Evolutionary conservation across 2,797 vertebrate genomes (phyloP).

Genomic region (Coregonus sp.): DNA sequence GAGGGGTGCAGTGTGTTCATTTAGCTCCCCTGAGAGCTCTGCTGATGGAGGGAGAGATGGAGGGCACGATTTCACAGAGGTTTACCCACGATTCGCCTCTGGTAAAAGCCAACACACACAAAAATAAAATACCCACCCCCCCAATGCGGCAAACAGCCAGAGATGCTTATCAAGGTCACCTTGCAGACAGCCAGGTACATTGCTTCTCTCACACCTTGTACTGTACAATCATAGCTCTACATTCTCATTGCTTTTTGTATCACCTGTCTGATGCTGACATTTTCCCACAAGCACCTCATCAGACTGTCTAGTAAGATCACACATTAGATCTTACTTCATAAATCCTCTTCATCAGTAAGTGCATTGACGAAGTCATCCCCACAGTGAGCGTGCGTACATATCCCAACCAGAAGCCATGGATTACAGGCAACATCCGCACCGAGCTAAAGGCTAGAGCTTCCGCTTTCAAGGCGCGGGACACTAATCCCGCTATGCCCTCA

Average conservation of each 20-base stretch:
- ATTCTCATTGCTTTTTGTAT: conserved; percentile 23
- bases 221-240: conserved; percentile 18
- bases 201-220: conserved; percentile 25
- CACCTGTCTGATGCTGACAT: neutral
- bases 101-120: conserved; percentile 33
- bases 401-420: too few relatives aligned
- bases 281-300: neutral
- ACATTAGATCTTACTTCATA: too few relatives aligned
- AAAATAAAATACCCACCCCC: conserved; percentile 28
- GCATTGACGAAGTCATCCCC: too few relatives aligned
- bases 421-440: too few relatives aligned
- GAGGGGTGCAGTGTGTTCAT: conserved; percentile 17
- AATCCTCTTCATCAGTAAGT: too few relatives aligned
- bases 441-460: too few relatives aligned
- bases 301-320: neutral
- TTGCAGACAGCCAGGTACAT: conserved; percentile 19
- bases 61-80: conserved; percentile 27
- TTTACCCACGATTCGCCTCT: conserved; percentile 24
- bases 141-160: conserved; percentile 39
- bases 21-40: conserved; percentile 21
- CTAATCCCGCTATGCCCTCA: too few relatives aligned
- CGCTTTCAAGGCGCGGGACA: too few relatives aligned
- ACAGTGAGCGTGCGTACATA: too few relatives aligned
- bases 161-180: conserved; percentile 59
- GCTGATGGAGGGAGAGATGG: conserved; percentile 16